Percentiles rank a stretch among this genome's conserved stretches.
Evolutionary conservation across 2,113 vertebrate genomes (phyloP).

Genomic region (Cinclus mexicanus): DNA sequence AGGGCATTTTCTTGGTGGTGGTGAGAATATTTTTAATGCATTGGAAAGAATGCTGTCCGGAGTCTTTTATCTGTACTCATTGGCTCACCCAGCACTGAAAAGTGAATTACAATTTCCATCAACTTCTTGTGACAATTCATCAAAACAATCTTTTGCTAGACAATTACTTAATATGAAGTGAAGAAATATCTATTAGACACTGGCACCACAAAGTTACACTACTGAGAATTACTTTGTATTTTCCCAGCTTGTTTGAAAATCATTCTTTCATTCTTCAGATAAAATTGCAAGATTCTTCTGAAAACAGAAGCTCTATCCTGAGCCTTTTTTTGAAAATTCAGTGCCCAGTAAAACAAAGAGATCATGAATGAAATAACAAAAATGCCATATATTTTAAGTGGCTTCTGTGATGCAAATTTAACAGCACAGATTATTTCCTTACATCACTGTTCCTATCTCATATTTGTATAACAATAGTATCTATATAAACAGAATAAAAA

Average conservation of each 20-base stretch:
- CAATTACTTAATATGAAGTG: constrained; percentile 56
- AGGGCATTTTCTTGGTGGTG: constrained; percentile 32
- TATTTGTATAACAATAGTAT: not conserved
- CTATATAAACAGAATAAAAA: not conserved
- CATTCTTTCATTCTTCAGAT: constrained; percentile 64
- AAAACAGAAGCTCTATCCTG: constrained; percentile 48
- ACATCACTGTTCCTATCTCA: not conserved
- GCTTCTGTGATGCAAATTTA: constrained; percentile 53
- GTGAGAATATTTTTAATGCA: constrained; percentile 28
- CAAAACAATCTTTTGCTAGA: constrained; percentile 32
- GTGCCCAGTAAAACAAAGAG: constrained; percentile 64
- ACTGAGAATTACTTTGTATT: constrained; percentile 47
- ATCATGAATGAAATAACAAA: constrained; percentile 69
- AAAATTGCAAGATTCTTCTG: constrained; percentile 55
- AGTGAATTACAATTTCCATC: constrained; percentile 22
- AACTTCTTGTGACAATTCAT: constrained; percentile 36
- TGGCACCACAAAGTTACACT: constrained; percentile 24
- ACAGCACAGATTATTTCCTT: constrained; percentile 31
- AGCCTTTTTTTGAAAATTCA: not conserved
- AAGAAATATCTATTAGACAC: constrained; percentile 58
- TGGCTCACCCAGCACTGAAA: not conserved
- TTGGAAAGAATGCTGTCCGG: not conserved
- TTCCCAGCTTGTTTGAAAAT: constrained; percentile 52
- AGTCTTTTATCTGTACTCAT: constrained; percentile 20
- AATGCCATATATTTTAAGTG: constrained; percentile 57